Evolutionary conservation across 2,797 vertebrate species (phyloP).

Genomic region (Chelon labrosus): DNA sequence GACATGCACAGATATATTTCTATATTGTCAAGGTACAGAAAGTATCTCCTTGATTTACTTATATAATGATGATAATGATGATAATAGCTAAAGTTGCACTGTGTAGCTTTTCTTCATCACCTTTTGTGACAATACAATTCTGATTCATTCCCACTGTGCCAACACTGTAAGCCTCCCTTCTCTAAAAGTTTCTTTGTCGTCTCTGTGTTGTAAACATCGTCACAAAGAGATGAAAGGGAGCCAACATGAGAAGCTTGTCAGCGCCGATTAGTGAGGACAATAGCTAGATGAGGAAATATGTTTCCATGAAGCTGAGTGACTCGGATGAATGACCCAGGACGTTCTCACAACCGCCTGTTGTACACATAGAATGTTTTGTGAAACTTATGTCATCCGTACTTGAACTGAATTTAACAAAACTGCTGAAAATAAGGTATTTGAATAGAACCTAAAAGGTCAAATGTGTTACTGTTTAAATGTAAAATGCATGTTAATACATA

Average conservation of each 20-base stretch:
- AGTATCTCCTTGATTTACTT: not conserved
- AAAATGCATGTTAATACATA: not conserved
- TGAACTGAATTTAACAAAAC: not conserved
- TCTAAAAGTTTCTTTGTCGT: constrained; percentile 66
- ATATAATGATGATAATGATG: not conserved
- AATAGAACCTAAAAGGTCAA: not conserved
- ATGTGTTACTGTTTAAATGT: not conserved
- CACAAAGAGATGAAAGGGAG: constrained; percentile 51
- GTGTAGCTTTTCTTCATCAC: not conserved
- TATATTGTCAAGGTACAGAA: not conserved
- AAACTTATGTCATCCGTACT: constrained; percentile 17
- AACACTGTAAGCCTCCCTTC: constrained; percentile 19
- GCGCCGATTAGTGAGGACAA: constrained; percentile 70
- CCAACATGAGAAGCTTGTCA: constrained; percentile 65
- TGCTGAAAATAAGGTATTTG: not conserved
- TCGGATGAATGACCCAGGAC: constrained; percentile 26
- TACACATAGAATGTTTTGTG: constrained; percentile 10
- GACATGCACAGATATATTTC: not conserved
- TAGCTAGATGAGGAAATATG: constrained; percentile 54
- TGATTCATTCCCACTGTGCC: constrained; percentile 14
- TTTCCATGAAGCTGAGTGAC: constrained; percentile 46
- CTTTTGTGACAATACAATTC: not conserved
- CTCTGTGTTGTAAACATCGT: constrained; percentile 43
- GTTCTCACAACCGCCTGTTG: constrained; percentile 38
- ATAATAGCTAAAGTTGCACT: not conserved